These are phyloP conservation scores for Synergus itoensis DNA, from an alignment of 2,888 invertebrate genomes.

Conservation along the genomic window DNA sequence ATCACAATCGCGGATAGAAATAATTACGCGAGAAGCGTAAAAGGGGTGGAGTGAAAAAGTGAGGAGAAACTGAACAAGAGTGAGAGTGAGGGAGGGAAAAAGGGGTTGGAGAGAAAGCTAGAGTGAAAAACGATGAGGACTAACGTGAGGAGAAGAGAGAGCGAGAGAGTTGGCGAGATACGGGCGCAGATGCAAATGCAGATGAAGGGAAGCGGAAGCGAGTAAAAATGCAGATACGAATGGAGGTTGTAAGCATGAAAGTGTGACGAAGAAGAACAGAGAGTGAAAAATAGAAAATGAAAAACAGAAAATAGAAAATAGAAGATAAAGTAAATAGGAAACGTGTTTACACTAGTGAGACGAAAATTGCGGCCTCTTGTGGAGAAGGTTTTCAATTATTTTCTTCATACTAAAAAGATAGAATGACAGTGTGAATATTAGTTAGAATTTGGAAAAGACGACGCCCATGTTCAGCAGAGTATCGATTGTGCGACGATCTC, in stretches of 20 bases:
- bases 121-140: constrained; percentile 32
- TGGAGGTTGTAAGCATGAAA: neutral
- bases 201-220: constrained; percentile 58
- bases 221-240: constrained; percentile 63
- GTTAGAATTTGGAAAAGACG: constrained; percentile 17
- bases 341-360: neutral
- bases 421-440: neutral
- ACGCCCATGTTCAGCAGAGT: constrained; percentile 27
- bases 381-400: neutral
- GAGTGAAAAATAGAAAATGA: constrained; percentile 42
- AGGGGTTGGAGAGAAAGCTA: constrained; percentile 43
- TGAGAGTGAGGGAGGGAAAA: constrained; percentile 53
- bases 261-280: neutral
- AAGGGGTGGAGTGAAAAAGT: constrained; percentile 54
- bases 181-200: constrained; percentile 55
- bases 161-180: constrained; percentile 44
- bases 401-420: too few relatives aligned
- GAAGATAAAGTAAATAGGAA: neutral
- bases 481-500: constrained; percentile 43
- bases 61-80: constrained; percentile 49
- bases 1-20: constrained; percentile 77
- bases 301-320: constrained; percentile 41
- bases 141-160: constrained; percentile 19
- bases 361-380: neutral
- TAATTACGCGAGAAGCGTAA: constrained; percentile 75